A percentile compares a stretch with the other conserved stretches of the same genome.
Evolutionary conservation across 2,888 invertebrate species (phyloP).

Genomic region (Fragum fragum): DNA sequence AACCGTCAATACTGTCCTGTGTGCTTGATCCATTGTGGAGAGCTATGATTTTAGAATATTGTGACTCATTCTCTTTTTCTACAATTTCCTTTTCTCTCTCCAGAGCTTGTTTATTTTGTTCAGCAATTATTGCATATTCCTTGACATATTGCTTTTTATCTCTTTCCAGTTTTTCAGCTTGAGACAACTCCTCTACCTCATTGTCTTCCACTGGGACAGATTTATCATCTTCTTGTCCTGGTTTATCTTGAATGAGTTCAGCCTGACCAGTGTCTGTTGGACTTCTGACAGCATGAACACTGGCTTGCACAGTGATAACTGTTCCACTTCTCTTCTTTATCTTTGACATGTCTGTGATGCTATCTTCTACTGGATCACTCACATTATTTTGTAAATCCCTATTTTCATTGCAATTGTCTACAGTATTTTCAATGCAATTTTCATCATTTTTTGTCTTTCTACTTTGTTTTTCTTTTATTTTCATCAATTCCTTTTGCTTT

Average conservation of each 20-base stretch:
- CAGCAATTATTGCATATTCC: slow-evolving; percentile 63
- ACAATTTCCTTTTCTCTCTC: slow-evolving; percentile 54
- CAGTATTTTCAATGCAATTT: slow-evolving; percentile 3
- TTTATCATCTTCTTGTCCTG: slow-evolving; percentile 1
- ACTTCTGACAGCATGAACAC: slow-evolving; percentile 26
- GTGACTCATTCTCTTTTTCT: slow-evolving; percentile 38
- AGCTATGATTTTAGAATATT: background rate
- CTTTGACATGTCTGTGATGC: slow-evolving; percentile 7
- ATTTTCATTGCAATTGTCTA: slow-evolving; percentile 1
- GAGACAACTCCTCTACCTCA: background rate
- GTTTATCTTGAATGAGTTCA: background rate
- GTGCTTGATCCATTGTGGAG: background rate
- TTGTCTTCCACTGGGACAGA: background rate
- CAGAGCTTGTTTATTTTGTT: slow-evolving; percentile 59
- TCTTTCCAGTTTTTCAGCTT: slow-evolving; percentile 7
- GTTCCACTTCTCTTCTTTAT: slow-evolving; percentile 18
- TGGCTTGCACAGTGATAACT: slow-evolving; percentile 25
- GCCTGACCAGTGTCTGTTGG: slow-evolving; percentile 6
- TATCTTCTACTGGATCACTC: background rate
- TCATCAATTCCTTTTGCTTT: slow-evolving; percentile 62
- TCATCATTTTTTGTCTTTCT: slow-evolving; percentile 25
- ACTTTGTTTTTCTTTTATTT: slow-evolving; percentile 53
- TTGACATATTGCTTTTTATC: slow-evolving; percentile 34
- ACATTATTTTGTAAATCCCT: background rate
- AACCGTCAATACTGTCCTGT: background rate